phyloP scores from a whole-genome alignment of 2,888 invertebrate genomes.

The Spodoptera littoralis region DNA sequence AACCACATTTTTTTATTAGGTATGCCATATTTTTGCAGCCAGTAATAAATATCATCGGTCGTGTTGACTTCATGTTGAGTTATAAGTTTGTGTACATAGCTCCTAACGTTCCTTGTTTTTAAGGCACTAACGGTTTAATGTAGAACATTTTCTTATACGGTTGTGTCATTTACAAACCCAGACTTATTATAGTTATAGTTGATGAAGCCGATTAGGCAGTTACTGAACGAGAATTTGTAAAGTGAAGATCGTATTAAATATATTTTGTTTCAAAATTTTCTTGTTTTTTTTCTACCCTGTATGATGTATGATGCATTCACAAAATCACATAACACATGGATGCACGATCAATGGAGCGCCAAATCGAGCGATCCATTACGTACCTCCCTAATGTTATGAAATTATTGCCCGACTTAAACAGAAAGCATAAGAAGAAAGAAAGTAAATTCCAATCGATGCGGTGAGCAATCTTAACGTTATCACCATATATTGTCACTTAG shows the following conservation, averaged over 20 bases:
- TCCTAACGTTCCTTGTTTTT: constrained; percentile 79
- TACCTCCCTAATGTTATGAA: no score
- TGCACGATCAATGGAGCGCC: no score
- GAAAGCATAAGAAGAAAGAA: no score
- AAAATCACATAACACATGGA: no score
- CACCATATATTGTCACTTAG: no score
- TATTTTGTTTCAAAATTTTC: constrained; percentile 80
- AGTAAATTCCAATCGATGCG: no score
- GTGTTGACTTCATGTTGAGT: constrained; percentile 43
- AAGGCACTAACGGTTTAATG: constrained; percentile 78
- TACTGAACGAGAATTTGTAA: constrained; percentile 74
- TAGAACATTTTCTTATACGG: constrained; percentile 77
- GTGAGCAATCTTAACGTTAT: no score
- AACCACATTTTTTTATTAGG: no score
- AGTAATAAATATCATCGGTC: constrained; percentile 43
- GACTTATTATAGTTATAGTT: constrained; percentile 73
- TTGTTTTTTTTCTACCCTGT: constrained; percentile 29
- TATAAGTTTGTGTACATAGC: constrained; percentile 76
- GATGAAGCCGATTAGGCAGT: constrained; percentile 72
- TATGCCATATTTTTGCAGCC: no score
- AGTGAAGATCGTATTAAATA: constrained; percentile 85
- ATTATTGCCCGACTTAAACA: no score
- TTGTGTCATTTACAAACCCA: constrained; percentile 77
- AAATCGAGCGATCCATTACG: no score
- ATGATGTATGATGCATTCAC: no score